phyloP scores from a whole-genome alignment of 30 jellyfish, hydroid and myxozoan species.

The Rhopilema esculentum region DNA sequence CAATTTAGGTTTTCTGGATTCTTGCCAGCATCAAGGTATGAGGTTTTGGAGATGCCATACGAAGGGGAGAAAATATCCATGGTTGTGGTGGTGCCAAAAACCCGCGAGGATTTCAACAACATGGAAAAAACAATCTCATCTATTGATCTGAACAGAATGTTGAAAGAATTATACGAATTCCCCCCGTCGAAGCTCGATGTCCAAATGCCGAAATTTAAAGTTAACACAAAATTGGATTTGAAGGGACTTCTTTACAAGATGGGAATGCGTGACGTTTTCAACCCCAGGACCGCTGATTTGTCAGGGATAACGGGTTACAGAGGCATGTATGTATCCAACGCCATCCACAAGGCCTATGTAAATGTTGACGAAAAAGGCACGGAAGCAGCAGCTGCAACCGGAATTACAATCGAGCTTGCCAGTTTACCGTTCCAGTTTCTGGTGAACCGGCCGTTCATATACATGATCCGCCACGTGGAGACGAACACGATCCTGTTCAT shows the following conservation, averaged over 20 bases:
- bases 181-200: constrained; percentile 47
- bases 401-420: constrained; percentile 28
- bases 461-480: constrained; percentile 34
- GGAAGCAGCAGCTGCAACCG: constrained; percentile 90
- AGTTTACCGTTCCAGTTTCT: constrained; percentile 66
- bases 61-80: constrained; percentile 51
- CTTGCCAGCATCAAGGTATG: constrained; percentile 36
- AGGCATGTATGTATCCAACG: constrained; percentile 67
- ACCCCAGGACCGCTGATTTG: constrained; percentile 58
- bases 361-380: constrained; percentile 83
- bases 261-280: constrained; percentile 74
- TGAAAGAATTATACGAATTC: constrained; percentile 34
- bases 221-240: constrained; percentile 26
- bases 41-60: constrained; percentile 78
- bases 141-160: constrained; percentile 9
- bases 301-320: constrained; percentile 76
- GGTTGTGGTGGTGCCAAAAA: constrained; percentile 61
- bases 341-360: constrained; percentile 71
- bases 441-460: constrained; percentile 72
- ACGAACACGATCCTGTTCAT: constrained; percentile 73
- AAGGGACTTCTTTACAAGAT: constrained; percentile 20
- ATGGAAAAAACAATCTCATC: constrained; percentile 34
- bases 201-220: constrained; percentile 66
- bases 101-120: background rate
- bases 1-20: constrained; percentile 30